phyloP scores from a whole-genome alignment of 2,888 invertebrate species.

The Zelleria hepariella region DNA sequence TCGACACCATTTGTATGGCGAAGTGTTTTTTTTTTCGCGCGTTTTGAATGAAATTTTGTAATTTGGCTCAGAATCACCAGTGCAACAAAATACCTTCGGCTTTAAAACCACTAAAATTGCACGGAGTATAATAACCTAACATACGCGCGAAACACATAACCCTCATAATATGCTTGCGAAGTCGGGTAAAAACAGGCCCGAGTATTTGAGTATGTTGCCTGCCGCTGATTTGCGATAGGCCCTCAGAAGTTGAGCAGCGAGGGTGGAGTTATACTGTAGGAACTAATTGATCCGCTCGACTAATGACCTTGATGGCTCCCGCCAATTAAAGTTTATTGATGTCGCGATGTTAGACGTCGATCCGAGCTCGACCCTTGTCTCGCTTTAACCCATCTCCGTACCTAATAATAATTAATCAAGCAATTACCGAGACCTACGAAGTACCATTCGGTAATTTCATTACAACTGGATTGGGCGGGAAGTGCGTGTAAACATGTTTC shows the following conservation, averaged over 20 bases:
- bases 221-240: no score
- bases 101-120: no score
- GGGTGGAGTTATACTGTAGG: neutral
- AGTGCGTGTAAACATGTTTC: neutral
- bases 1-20: no score
- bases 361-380: slow-evolving; percentile 61
- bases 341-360: slow-evolving; percentile 30
- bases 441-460: neutral
- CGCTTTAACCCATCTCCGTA: slow-evolving; percentile 52
- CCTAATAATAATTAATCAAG: slow-evolving; percentile 66
- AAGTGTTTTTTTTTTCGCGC: no score
- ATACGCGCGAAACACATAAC: no score
- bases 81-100: no score
- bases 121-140: no score
- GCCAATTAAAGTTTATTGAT: slow-evolving; percentile 67
- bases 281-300: slow-evolving; percentile 49
- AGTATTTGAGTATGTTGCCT: no score
- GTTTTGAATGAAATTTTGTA: no score
- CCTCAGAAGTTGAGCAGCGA: neutral
- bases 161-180: no score
- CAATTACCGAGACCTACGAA: slow-evolving; percentile 51
- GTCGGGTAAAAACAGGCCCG: no score
- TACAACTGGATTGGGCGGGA: neutral
- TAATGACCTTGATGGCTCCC: slow-evolving; percentile 58
- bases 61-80: no score